Conservation (phyloP, 1,140 invertebrate genomes). For the Eumeta japonica region DNA sequence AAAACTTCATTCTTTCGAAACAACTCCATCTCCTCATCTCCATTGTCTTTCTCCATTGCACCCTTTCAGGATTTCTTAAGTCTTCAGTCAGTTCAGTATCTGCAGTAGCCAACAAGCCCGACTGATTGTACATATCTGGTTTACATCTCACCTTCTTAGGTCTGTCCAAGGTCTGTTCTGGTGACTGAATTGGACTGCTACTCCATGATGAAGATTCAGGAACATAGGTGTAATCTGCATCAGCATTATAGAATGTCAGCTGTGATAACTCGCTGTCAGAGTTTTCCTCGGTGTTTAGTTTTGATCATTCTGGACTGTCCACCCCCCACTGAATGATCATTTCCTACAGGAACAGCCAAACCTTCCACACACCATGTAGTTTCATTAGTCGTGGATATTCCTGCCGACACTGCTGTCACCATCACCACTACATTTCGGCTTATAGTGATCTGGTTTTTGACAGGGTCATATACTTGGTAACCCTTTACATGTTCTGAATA, state of each 20-base stretch:
- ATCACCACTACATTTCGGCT: too few relatives aligned
- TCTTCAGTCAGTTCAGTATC: constrained; percentile 6
- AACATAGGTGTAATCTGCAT: constrained; percentile 6
- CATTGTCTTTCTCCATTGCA: constrained; percentile 24
- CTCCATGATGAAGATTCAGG: constrained; percentile 5
- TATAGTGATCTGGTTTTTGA: too few relatives aligned
- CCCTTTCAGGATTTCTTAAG: constrained; percentile 4
- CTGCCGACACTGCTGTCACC: too few relatives aligned
- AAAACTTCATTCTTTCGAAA: constrained; percentile 20
- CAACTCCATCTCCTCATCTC: constrained; percentile 18
- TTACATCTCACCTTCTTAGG: constrained; percentile 2
- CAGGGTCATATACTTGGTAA: constrained; percentile 12
- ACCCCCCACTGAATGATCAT: constrained; percentile 1
- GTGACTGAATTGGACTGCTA: constrained; percentile 3
- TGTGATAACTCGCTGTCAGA: constrained; percentile 6
- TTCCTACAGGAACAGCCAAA: not conserved
- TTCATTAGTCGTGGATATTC: not conserved
- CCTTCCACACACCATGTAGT: not conserved
- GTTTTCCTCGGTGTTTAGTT: constrained; percentile 4
- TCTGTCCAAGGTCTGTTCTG: constrained; percentile 3
- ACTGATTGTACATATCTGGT: not conserved
- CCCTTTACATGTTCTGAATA: too few relatives aligned
- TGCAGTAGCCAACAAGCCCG: constrained; percentile 3
- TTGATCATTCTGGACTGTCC: constrained; percentile 4
- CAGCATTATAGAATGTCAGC: constrained; percentile 1